Base-by-base conservation (phyloP, 2,113 vertebrate genomes). In the Mungos mungo region DNA sequence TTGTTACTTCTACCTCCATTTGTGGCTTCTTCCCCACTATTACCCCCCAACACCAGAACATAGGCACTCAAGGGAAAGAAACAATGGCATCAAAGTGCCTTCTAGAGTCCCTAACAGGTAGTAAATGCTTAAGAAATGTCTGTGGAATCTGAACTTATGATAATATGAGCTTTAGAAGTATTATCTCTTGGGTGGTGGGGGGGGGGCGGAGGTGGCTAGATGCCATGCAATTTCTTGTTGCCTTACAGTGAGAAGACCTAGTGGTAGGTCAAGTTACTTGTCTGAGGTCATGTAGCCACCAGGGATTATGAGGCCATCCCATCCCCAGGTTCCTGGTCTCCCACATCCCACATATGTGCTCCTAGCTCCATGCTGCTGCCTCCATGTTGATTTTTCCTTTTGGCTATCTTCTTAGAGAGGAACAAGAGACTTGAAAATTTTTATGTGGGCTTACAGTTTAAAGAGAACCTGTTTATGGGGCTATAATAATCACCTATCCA, bases 401-500 rank as follows among this genome's bases (percentile, higher is more conserved):
- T 71, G 50, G 13, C 38, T 54, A 3, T 85, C 69, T 94, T 95
- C 74, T 69, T 77, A 87, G 41, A 27, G 45, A 97, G 95, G 81
- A 87, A 25, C 19, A 35, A 35, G 45, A 81, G 94, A 63, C 68
- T 69, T 98, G 29, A 81, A 66, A 96, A 84, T 18, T 72, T 96
- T 88, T 87, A 90, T 90, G 50, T 85, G 88, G 45, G 10, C 38
- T 83, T 69, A 77, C 41, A 90, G 35, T 82, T 87, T 86, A 87
- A 92, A 90, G 68, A 79, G 54, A 77, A 68, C n/a, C 76, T 90
- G 93, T 94, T 96, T 92, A 77, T 60, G 27, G 80, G 45, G 4
- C 12, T 81, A 2, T 90, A 80, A 76, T 84, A 80, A 38, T 50
- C 25, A 29, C n/a, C 25, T 35, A 71, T n/a, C 45, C 41, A 60